Percentiles rank a stretch among this genome's conserved stretches.
These are phyloP conservation scores for Gnathonemus longibarbis DNA, from an alignment of 2,113 vertebrate genomes.

Conservation along the genomic window DNA sequence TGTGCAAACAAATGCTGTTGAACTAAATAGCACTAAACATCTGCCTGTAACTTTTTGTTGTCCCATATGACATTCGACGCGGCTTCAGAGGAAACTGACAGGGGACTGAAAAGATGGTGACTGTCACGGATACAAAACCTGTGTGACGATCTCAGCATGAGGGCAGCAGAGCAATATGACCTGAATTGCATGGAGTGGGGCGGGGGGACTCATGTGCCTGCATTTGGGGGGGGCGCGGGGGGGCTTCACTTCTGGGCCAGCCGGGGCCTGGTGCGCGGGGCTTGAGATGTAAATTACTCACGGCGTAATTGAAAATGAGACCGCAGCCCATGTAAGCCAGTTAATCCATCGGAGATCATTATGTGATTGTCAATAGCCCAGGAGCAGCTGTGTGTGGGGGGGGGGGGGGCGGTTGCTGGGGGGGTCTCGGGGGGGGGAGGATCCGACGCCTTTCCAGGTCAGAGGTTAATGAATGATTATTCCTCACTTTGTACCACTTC, in stretches of 20 bases:
- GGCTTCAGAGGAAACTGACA: not conserved
- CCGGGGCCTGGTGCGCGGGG: conserved; percentile 23
- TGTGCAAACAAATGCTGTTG: not conserved
- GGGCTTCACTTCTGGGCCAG: not conserved
- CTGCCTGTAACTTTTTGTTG: not conserved
- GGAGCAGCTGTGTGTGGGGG: conserved; percentile 60
- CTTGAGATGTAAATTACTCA: conserved; percentile 43
- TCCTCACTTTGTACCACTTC: conserved; percentile 66
- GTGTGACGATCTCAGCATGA: conserved; percentile 64
- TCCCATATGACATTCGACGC: not conserved
- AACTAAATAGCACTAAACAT: not conserved
- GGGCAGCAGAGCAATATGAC: conserved; percentile 60
- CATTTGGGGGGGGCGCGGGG: conserved; percentile 5
- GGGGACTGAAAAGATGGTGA: conserved; percentile 21
- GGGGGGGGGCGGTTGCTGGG: conserved; percentile 31
- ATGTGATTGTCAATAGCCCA: conserved; percentile 57
- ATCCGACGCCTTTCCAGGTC: conserved; percentile 44
- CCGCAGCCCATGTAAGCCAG: conserved; percentile 52
- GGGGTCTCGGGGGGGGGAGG: conserved; percentile 45
- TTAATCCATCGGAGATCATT: conserved; percentile 72
- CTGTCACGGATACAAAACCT: conserved; percentile 51
- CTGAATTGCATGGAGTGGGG: conserved; percentile 48
- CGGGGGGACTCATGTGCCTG: not conserved
- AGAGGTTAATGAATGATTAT: conserved; percentile 73
- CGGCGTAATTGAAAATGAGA: conserved; percentile 68